These are phyloP conservation scores for Caenorhabditis remanei DNA, from an alignment of 1,140 invertebrate species.

Conservation along the genomic window DNA sequence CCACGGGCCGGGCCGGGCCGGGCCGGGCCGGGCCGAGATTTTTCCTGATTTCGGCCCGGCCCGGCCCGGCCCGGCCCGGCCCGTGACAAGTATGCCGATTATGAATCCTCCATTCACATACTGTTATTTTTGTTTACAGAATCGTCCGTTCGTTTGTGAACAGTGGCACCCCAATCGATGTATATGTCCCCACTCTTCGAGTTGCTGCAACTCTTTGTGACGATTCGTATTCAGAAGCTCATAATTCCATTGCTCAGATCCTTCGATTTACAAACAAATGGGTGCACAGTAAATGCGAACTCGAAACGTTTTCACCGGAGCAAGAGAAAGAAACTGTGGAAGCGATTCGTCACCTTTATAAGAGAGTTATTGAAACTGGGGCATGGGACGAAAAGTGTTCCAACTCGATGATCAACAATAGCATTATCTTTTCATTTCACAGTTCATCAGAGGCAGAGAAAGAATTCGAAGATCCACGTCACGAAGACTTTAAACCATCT, in stretches of 20 bases:
- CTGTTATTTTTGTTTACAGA: constrained; percentile 7
- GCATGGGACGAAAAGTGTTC: neutral
- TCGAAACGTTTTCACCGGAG: neutral
- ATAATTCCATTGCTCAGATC: neutral
- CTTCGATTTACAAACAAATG: constrained; percentile 24
- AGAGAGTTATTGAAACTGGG: constrained; percentile 22
- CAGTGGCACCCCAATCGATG: neutral
- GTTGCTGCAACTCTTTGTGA: constrained; percentile 17
- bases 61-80: too few relatives aligned
- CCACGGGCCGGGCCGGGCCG: too few relatives aligned
- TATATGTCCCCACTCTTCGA: neutral
- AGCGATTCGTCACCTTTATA: neutral
- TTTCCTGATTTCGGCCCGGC: too few relatives aligned
- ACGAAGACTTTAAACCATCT: constrained; percentile 4
- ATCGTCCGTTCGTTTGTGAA: neutral
- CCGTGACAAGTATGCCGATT: too few relatives aligned
- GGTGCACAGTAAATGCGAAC: neutral
- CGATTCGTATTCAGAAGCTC: constrained; percentile 9
- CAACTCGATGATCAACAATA: too few relatives aligned
- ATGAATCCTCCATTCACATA: too few relatives aligned
- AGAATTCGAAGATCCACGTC: neutral
- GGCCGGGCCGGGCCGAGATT: too few relatives aligned
- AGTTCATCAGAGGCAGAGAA: neutral
- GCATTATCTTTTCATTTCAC: too few relatives aligned
- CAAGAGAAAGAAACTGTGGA: neutral